Evolutionary conservation across 2,888 invertebrate species (phyloP).

Genomic region (Stratiomys singularior): DNA sequence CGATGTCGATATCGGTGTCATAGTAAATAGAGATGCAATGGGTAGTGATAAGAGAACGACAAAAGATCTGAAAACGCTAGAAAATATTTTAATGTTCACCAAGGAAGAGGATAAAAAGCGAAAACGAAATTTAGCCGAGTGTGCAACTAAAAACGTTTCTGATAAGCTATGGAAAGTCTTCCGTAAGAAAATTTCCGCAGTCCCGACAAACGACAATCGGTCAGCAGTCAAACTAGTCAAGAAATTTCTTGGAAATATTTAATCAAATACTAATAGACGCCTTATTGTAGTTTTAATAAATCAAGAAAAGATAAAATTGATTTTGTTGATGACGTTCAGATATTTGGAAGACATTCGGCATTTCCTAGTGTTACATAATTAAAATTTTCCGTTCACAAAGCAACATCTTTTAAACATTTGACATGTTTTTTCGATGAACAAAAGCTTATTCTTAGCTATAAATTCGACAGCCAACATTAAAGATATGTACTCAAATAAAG

Average conservation of each 20-base stretch:
- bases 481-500: no score
- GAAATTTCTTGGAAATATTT: constrained; percentile 18
- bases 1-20: constrained; percentile 50
- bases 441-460: no score
- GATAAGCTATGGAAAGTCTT: constrained; percentile 61
- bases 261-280: neutral
- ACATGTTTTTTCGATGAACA: no score
- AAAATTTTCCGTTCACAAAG: no score
- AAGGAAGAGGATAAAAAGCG: constrained; percentile 57
- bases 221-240: constrained; percentile 58
- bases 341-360: no score
- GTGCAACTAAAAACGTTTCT: constrained; percentile 57
- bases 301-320: no score
- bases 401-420: no score
- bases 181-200: constrained; percentile 57
- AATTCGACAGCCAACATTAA: no score
- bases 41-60: constrained; percentile 53
- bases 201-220: constrained; percentile 55
- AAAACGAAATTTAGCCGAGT: constrained; percentile 52
- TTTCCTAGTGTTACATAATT: no score
- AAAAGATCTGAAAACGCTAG: constrained; percentile 55
- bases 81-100: constrained; percentile 59
- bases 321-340: no score
- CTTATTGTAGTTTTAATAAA: no score
- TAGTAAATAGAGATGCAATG: constrained; percentile 50